These are phyloP conservation scores for Muricea muricata DNA, from an alignment of 92 coral and sea anemone species.

Conservation along the genomic window DNA sequence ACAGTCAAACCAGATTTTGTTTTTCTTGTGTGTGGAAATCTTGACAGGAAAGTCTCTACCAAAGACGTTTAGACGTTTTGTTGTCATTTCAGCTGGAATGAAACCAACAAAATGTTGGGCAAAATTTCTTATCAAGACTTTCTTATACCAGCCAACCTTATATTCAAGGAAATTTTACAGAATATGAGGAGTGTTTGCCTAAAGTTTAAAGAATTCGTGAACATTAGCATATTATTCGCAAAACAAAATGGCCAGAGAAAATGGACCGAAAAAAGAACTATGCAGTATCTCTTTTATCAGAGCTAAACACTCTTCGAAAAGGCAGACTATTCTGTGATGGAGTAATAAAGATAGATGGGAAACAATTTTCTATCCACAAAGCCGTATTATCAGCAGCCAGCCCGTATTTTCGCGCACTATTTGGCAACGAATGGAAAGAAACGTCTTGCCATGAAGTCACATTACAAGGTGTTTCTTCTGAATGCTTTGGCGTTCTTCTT, in stretches of 20 bases:
- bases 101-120: too few species aligned
- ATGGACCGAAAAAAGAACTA: not conserved
- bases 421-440: slow-evolving; percentile 86
- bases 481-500: slow-evolving; percentile 70
- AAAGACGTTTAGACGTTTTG: too few species aligned
- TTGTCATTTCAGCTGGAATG: too few species aligned
- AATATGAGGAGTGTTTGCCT: too few species aligned
- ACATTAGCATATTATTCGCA: too few species aligned
- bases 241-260: not conserved
- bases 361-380: slow-evolving; percentile 72
- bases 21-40: too few species aligned
- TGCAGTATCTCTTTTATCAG: not conserved
- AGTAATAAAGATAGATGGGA: slow-evolving; percentile 67
- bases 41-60: too few species aligned
- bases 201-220: too few species aligned
- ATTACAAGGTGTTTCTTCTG: slow-evolving; percentile 76
- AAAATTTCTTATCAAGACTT: too few species aligned
- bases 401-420: slow-evolving; percentile 83
- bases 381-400: slow-evolving; percentile 80
- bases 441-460: slow-evolving; percentile 66
- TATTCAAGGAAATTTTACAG: too few species aligned
- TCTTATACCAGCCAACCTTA: too few species aligned
- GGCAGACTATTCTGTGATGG: slow-evolving; percentile 81
- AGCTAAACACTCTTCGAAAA: slow-evolving; percentile 71
- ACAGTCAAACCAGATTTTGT: not conserved